Conservation (phyloP, 1,140 invertebrate genomes). For the Arion vulgaris region DNA sequence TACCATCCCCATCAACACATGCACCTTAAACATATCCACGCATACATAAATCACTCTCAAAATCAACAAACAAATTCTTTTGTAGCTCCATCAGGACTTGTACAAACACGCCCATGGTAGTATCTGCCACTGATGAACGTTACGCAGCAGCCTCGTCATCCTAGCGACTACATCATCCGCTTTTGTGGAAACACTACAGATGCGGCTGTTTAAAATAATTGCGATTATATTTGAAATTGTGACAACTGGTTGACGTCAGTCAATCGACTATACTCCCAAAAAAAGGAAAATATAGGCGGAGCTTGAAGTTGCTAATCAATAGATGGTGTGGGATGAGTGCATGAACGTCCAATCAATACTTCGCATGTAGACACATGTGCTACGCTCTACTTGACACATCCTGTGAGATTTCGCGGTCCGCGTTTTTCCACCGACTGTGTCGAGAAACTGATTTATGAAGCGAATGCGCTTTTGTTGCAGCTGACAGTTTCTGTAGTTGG, state of each 20-base stretch:
- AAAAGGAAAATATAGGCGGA: not conserved
- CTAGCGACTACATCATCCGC: not conserved
- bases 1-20: no score
- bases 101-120: no score
- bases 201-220: not conserved
- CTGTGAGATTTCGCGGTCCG: not conserved
- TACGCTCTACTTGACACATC: not conserved
- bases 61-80: no score
- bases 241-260: conserved; percentile 15
- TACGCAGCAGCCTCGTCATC: not conserved
- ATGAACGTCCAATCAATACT: not conserved
- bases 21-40: no score
- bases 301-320: conserved; percentile 8
- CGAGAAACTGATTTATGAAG: no score
- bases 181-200: not conserved
- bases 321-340: conserved; percentile 5
- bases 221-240: not conserved
- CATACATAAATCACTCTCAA: no score
- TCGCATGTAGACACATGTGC: conserved; percentile 10
- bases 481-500: no score
- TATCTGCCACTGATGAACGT: not conserved
- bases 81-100: no score
- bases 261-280: not conserved
- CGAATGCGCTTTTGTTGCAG: no score
- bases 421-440: not conserved